A percentile compares a stretch with the other conserved stretches of the same genome.
Conservation (phyloP, 2,888 invertebrate genomes). For the Epinotia nisella region DNA sequence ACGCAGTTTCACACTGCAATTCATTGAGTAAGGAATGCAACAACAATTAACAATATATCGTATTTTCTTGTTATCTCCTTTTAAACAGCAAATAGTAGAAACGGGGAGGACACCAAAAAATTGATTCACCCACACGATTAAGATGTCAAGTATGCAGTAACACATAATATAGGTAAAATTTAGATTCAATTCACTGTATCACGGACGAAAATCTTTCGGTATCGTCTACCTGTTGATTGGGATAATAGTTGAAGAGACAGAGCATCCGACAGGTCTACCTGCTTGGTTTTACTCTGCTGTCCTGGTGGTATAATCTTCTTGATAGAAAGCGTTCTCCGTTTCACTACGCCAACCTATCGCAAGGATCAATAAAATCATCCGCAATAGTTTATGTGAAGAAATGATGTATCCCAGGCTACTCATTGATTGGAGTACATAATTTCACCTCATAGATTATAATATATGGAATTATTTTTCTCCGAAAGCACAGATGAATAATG, state of each 20-base stretch:
- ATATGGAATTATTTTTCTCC: neutral
- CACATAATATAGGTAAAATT: too few species aligned
- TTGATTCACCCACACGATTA: too few species aligned
- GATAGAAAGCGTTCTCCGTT: slow-evolving; percentile 80
- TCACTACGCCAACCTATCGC: slow-evolving; percentile 75
- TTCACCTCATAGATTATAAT: slow-evolving; percentile 1
- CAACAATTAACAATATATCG: too few species aligned
- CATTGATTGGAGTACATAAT: neutral
- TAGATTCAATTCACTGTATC: neutral
- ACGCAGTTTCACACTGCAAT: too few species aligned
- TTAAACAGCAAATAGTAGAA: too few species aligned
- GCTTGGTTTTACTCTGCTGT: slow-evolving; percentile 66
- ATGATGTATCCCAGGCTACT: neutral
- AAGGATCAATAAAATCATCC: slow-evolving; percentile 56
- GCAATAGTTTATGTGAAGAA: neutral
- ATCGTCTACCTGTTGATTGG: slow-evolving; percentile 14
- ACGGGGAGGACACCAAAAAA: too few species aligned
- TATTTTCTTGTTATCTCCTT: too few species aligned
- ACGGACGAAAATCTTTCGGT: neutral
- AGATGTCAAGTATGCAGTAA: too few species aligned
- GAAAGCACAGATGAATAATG: neutral
- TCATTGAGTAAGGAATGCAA: too few species aligned
- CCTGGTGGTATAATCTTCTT: slow-evolving; percentile 82
- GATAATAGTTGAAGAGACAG: slow-evolving; percentile 44
- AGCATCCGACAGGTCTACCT: slow-evolving; percentile 66